Evolutionary conservation across 2,113 vertebrate species (phyloP).

Genomic region (Pachycephala philippinensis): DNA sequence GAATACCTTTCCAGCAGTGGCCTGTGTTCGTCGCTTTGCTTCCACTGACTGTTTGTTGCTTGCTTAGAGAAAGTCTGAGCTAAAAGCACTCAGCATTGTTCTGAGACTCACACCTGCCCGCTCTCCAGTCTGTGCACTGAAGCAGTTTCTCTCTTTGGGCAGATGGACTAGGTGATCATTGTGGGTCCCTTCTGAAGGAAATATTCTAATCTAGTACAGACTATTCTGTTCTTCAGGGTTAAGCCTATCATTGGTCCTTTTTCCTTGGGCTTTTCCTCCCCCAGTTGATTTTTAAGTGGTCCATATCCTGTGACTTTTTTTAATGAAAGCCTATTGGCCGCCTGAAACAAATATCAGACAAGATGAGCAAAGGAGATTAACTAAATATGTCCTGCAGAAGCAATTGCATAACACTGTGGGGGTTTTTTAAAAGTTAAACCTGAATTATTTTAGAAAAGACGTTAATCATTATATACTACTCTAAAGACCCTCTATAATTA

Average conservation of each 20-base stretch:
- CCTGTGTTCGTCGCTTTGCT: background rate
- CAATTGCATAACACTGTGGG: background rate
- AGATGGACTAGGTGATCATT: background rate
- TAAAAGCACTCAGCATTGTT: background rate
- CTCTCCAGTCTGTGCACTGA: background rate
- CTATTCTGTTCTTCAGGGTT: background rate
- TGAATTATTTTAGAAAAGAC: background rate
- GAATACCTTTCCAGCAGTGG: background rate
- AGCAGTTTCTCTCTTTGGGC: background rate
- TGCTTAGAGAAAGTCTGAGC: background rate
- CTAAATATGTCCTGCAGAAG: background rate
- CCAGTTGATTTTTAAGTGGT: background rate
- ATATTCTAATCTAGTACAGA: background rate
- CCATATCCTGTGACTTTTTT: background rate
- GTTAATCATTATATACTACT: background rate
- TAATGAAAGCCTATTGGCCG: background rate
- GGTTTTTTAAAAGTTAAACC: background rate
- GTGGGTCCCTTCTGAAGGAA: background rate
- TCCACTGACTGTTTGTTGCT: background rate
- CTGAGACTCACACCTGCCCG: background rate
- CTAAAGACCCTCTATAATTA: conserved; percentile 35
- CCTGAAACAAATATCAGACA: background rate
- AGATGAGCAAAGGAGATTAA: background rate
- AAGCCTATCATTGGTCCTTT: background rate
- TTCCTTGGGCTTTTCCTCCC: background rate